Percentiles rank a stretch among this genome's conserved stretches.
Evolutionary conservation across 23 tunicate genomes (phyloP).

Genomic region (Trididemnum clinides): DNA sequence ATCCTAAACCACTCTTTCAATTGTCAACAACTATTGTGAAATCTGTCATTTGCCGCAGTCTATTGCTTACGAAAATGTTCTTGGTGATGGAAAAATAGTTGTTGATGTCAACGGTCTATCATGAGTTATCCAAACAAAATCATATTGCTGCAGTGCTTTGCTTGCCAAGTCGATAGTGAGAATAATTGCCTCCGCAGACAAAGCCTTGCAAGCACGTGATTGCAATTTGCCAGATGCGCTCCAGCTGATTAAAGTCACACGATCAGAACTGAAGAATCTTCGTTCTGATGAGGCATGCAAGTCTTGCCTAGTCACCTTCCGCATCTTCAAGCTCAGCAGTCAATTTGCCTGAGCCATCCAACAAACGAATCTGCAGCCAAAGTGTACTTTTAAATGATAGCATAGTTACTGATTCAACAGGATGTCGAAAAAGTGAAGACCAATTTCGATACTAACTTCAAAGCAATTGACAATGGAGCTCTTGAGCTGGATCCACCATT

Average conservation of each 20-base stretch:
- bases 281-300: background rate
- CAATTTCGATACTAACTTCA: too few relatives aligned
- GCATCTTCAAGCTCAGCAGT: background rate
- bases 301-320: background rate
- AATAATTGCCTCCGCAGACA: background rate
- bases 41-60: background rate
- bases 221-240: background rate
- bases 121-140: background rate
- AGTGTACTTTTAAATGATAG: background rate
- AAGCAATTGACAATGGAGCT: too few relatives aligned
- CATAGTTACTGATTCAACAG: too few relatives aligned
- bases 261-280: background rate
- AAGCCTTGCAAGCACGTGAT: background rate
- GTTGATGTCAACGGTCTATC: background rate
- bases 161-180: background rate
- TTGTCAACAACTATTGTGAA: background rate
- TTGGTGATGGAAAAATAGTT: background rate
- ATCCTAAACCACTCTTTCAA: background rate
- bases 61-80: background rate
- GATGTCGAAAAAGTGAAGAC: too few relatives aligned
- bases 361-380: background rate
- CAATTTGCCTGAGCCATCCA: background rate
- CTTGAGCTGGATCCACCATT: background rate
- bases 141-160: background rate
- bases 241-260: background rate